Conservation (phyloP, 2,888 invertebrate species). For the Pteria penguin region DNA sequence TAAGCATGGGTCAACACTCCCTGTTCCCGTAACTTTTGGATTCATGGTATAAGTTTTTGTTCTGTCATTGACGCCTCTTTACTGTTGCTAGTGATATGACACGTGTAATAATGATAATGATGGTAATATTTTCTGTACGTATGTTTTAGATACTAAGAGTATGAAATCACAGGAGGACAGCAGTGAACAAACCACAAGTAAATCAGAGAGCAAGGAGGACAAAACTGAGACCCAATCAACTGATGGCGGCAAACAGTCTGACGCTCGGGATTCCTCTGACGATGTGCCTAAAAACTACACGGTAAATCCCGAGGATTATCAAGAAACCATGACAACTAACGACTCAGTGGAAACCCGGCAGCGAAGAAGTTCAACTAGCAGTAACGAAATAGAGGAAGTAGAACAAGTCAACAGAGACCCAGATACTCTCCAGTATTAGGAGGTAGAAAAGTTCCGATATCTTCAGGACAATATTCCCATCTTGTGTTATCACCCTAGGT, state of each 20-base stretch:
- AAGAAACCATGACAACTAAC: conserved; percentile 9
- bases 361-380: conserved; percentile 51
- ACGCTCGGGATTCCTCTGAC: not conserved
- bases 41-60: too few species aligned
- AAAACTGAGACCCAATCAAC: not conserved
- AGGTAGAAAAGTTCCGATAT: too few species aligned
- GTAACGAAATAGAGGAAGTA: conserved; percentile 42
- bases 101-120: not conserved
- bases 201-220: conserved; percentile 3
- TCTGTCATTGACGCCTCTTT: too few species aligned
- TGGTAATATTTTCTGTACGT: not conserved
- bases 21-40: too few species aligned
- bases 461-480: too few species aligned
- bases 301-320: not conserved
- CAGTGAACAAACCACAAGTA: not conserved
- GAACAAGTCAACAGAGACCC: conserved; percentile 50
- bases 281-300: not conserved
- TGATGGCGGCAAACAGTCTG: too few species aligned
- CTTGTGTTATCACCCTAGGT: too few species aligned
- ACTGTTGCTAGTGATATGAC: too few species aligned
- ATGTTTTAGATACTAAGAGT: not conserved
- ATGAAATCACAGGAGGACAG: not conserved
- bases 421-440: conserved; percentile 57
- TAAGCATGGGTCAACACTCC: too few species aligned
- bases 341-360: too few species aligned